phyloP scores from a whole-genome alignment of 1,140 invertebrate species.

The Anadara kagoshimensis region DNA sequence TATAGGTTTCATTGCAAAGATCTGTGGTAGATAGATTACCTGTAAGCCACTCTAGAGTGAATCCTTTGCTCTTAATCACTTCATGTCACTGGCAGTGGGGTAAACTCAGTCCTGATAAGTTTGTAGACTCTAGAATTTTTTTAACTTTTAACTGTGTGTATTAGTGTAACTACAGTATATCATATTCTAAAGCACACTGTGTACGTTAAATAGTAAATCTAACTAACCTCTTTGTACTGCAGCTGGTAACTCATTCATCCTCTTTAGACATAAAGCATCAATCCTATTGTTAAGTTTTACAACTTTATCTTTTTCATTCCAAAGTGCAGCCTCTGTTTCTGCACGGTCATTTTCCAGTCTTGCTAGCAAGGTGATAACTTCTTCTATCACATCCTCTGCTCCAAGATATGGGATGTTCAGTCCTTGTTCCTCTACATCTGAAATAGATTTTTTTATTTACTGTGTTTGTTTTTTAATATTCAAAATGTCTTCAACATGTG shows the following conservation, averaged over 20 bases:
- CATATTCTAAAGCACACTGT: too few relatives aligned
- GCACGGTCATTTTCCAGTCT: slow-evolving; percentile 66
- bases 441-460: too few relatives aligned
- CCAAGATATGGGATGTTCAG: slow-evolving; percentile 65
- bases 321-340: slow-evolving; percentile 55
- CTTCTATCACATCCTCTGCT: slow-evolving; percentile 69
- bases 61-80: too few relatives aligned
- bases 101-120: background rate
- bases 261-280: slow-evolving; percentile 58
- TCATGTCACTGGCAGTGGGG: too few relatives aligned
- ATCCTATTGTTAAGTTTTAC: slow-evolving; percentile 59
- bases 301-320: slow-evolving; percentile 58
- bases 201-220: background rate
- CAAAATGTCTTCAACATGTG: too few relatives aligned
- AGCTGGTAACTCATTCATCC: slow-evolving; percentile 62
- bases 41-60: too few relatives aligned
- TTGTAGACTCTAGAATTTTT: too few relatives aligned
- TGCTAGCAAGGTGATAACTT: slow-evolving; percentile 66
- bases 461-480: background rate
- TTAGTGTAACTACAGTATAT: too few relatives aligned
- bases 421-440: slow-evolving; percentile 22
- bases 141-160: too few relatives aligned
- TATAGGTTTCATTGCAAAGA: too few relatives aligned
- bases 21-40: too few relatives aligned
- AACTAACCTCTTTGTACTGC: slow-evolving; percentile 68